Conservation (phyloP, 2,888 invertebrate species). For the Phortica magna region DNA sequence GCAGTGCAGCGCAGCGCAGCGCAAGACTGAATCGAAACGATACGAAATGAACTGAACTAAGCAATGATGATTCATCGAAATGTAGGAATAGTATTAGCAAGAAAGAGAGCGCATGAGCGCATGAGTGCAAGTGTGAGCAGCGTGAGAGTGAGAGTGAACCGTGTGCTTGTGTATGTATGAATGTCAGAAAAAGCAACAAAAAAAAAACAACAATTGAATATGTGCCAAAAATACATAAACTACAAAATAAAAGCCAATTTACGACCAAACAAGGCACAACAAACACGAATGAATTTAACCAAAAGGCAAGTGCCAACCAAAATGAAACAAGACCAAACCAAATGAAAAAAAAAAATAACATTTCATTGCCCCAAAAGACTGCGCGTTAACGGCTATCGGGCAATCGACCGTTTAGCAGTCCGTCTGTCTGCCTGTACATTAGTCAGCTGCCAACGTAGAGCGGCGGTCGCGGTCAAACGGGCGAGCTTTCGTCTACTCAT, state of each 20-base stretch:
- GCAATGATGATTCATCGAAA: conserved; percentile 55
- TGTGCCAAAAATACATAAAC: conserved; percentile 33
- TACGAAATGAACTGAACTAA: neutral
- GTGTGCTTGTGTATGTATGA: neutral
- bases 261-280: conserved; percentile 14
- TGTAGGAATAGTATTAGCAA: conserved; percentile 20
- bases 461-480: too few species aligned
- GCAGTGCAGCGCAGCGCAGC: too few species aligned
- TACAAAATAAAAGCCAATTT: conserved; percentile 28
- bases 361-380: too few species aligned
- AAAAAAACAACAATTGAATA: conserved; percentile 7
- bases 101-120: conserved; percentile 32
- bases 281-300: neutral
- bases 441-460: too few species aligned
- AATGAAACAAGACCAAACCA: neutral
- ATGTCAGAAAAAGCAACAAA: neutral
- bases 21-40: too few species aligned
- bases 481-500: neutral
- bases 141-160: conserved; percentile 36
- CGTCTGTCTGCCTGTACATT: too few species aligned
- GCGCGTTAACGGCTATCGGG: too few species aligned
- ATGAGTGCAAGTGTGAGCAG: neutral
- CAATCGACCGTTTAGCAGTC: too few species aligned
- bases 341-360: neutral
- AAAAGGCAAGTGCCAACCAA: neutral